Conservation (phyloP, 2,797 vertebrate species). For the Argya squamiceps region DNA sequence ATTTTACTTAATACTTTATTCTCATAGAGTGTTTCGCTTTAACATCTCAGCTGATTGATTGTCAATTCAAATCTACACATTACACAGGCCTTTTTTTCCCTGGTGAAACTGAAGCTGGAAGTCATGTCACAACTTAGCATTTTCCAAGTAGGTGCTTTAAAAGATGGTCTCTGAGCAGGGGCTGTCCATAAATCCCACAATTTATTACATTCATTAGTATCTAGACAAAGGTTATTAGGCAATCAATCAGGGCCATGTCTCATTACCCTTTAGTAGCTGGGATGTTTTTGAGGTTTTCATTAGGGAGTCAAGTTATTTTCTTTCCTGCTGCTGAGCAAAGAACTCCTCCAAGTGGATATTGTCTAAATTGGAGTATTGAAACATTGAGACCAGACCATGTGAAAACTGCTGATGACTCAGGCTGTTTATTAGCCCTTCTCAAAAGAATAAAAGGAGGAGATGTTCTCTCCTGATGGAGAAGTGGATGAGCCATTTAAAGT, state of each 20-base stretch:
- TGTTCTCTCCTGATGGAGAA: not conserved
- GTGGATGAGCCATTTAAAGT: not conserved
- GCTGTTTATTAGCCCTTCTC: not conserved
- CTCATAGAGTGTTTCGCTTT: not conserved
- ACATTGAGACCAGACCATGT: not conserved
- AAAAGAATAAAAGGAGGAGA: not conserved
- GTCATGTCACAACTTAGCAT: not conserved
- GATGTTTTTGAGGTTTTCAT: constrained; percentile 32
- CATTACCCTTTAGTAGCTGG: constrained; percentile 55
- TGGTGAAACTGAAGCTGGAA: constrained; percentile 17
- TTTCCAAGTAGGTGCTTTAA: constrained; percentile 20
- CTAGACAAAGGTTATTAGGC: constrained; percentile 62
- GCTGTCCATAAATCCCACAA: constrained; percentile 39
- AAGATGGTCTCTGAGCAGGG: not conserved
- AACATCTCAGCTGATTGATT: constrained; percentile 12
- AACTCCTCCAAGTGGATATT: constrained; percentile 40
- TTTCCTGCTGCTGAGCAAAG: constrained; percentile 35
- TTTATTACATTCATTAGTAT: constrained; percentile 52
- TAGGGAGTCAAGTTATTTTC: constrained; percentile 45
- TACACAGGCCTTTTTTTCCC: not conserved
- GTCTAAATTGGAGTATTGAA: constrained; percentile 32
- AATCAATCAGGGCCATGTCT: constrained; percentile 40
- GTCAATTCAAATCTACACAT: not conserved
- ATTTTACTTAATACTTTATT: constrained; percentile 1
- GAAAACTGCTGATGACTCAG: constrained; percentile 30